A percentile compares a stretch with the other conserved stretches of the same genome.
Conservation (phyloP, 2,113 vertebrate genomes). For the Python bivittatus region DNA sequence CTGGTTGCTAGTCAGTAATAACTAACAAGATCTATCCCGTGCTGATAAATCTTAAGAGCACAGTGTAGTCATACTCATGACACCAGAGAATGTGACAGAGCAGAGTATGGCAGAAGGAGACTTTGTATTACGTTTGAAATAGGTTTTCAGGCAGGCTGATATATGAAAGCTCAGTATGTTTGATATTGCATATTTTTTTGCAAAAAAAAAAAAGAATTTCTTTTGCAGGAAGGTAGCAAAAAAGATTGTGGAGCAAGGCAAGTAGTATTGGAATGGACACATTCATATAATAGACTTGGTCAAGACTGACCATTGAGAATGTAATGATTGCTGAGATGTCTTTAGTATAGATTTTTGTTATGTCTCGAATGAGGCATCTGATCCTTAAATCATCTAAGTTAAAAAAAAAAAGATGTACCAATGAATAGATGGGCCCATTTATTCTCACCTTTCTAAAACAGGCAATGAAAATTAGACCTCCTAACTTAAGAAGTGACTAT, state of each 20-base stretch:
- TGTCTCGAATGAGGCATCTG: background rate
- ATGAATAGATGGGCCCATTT: background rate
- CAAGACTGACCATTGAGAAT: conserved; percentile 16
- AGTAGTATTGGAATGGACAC: conserved; percentile 3
- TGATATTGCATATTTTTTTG: conserved; percentile 38
- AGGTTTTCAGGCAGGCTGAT: conserved; percentile 52
- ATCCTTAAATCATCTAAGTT: background rate
- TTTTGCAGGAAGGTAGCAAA: conserved; percentile 3
- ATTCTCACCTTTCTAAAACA: background rate
- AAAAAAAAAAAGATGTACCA: background rate
- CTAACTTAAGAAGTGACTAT: background rate
- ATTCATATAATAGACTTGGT: background rate
- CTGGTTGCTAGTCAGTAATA: conserved; percentile 41
- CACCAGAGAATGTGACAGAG: conserved; percentile 19
- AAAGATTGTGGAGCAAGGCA: conserved; percentile 17
- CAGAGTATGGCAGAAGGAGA: conserved; percentile 18
- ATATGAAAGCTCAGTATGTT: conserved; percentile 13
- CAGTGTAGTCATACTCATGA: conserved; percentile 19
- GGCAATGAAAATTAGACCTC: background rate
- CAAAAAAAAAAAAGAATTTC: too few species aligned
- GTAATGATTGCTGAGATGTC: background rate
- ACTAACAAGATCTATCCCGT: conserved; percentile 23
- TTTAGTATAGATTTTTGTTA: background rate
- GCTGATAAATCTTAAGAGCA: conserved; percentile 42
- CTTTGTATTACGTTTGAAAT: conserved; percentile 3